These are phyloP conservation scores for Phymanthus crucifer DNA, from an alignment of 92 coral and sea anemone genomes.

Conservation along the genomic window DNA sequence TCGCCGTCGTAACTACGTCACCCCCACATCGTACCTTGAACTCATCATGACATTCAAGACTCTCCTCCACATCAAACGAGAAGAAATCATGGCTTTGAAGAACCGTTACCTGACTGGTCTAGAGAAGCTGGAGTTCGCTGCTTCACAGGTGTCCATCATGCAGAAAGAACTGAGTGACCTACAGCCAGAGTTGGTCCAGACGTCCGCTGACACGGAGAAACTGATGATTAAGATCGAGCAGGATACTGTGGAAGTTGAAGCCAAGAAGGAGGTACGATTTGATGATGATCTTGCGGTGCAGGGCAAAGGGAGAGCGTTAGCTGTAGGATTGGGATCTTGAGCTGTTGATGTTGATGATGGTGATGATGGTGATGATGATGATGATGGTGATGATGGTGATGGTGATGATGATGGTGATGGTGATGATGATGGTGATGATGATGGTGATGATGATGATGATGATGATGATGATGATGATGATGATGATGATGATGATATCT, in stretches of 20 bases:
- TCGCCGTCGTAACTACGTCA: slow-evolving; percentile 95
- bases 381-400: background rate
- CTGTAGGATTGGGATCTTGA: too few species aligned
- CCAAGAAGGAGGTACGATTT: slow-evolving; percentile 87
- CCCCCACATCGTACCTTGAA: slow-evolving; percentile 98
- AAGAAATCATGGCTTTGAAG: slow-evolving; percentile 88
- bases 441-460: background rate
- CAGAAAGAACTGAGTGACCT: slow-evolving; percentile 95
- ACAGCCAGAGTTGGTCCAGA: slow-evolving; percentile 94
- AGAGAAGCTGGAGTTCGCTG: slow-evolving; percentile 95
- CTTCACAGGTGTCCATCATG: slow-evolving; percentile 99
- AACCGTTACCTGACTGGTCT: slow-evolving; percentile 91
- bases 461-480: background rate
- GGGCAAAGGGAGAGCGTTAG: too few species aligned
- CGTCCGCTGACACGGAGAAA: slow-evolving; percentile 98
- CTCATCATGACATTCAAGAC: slow-evolving; percentile 95
- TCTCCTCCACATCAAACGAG: slow-evolving; percentile 88
- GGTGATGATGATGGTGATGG: background rate
- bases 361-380: background rate
- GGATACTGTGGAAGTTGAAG: slow-evolving; percentile 98
- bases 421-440: background rate
- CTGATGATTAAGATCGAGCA: slow-evolving; percentile 96
- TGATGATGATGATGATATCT: too few species aligned
- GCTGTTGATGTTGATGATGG: background rate
- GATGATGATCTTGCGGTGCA: background rate